These are phyloP conservation scores for Acronicta aceris DNA, from an alignment of 2,888 invertebrate species.

Conservation along the genomic window DNA sequence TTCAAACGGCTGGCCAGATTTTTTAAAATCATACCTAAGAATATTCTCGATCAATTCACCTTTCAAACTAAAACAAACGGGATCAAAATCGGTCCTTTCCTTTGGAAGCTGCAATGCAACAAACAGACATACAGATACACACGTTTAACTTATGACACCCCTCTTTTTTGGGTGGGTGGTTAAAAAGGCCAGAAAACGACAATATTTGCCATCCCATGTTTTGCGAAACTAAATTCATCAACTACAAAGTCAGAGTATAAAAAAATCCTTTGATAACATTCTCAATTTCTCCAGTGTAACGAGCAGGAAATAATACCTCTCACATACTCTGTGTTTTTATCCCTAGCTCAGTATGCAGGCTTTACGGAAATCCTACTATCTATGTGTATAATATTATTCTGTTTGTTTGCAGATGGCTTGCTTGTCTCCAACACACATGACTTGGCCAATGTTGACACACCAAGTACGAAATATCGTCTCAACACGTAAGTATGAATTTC, in stretches of 20 bases:
- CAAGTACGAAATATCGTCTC: slow-evolving; percentile 54
- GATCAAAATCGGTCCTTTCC: too few relatives aligned
- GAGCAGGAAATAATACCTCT: slow-evolving; percentile 8
- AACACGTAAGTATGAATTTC: slow-evolving; percentile 67
- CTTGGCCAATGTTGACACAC: slow-evolving; percentile 67
- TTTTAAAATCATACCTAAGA: too few relatives aligned
- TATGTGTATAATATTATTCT: slow-evolving; percentile 62
- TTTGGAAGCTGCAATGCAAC: too few relatives aligned
- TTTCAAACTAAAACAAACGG: too few relatives aligned
- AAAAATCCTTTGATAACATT: slow-evolving; percentile 13
- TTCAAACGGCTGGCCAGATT: too few relatives aligned
- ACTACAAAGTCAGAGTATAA: background rate
- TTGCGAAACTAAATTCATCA: background rate
- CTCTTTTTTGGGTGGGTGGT: too few relatives aligned
- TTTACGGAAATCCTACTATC: slow-evolving; percentile 32
- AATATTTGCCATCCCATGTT: too few relatives aligned
- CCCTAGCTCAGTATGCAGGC: slow-evolving; percentile 6
- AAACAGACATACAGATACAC: too few relatives aligned
- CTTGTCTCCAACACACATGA: slow-evolving; percentile 70
- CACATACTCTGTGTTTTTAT: slow-evolving; percentile 15
- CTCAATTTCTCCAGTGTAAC: background rate
- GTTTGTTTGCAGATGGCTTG: slow-evolving; percentile 79
- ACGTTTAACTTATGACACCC: too few relatives aligned
- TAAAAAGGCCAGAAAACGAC: too few relatives aligned
- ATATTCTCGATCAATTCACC: too few relatives aligned